These are phyloP conservation scores for Polyodon spathula DNA, from an alignment of 2,113 vertebrate genomes.

Conservation along the genomic window DNA sequence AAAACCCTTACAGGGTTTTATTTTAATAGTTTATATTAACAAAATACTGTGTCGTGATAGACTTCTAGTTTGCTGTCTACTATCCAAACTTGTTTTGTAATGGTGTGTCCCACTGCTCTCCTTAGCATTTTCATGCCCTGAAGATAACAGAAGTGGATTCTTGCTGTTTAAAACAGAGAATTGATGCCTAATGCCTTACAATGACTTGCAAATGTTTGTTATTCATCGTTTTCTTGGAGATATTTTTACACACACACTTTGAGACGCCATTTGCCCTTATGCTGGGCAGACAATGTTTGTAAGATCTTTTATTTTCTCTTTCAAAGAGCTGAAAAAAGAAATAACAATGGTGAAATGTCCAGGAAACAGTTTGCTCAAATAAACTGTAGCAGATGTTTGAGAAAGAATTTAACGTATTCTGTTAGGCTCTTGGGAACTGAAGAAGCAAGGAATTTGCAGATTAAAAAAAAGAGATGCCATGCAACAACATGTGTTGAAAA, in stretches of 20 bases:
- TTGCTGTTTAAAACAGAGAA: neutral
- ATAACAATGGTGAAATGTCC: constrained; percentile 22
- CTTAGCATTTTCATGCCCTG: neutral
- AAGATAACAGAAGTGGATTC: neutral
- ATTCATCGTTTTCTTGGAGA: constrained; percentile 7
- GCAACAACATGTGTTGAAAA: neutral
- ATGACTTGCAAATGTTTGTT: neutral
- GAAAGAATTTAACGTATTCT: constrained; percentile 19
- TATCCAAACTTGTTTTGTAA: constrained; percentile 16
- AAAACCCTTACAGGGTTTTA: constrained; percentile 14
- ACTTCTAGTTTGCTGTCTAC: constrained; percentile 10
- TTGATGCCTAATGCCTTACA: neutral
- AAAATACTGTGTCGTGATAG: constrained; percentile 5
- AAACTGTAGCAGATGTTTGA: constrained; percentile 40
- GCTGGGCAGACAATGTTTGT: constrained; percentile 22
- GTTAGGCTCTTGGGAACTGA: constrained; percentile 32
- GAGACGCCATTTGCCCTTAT: constrained; percentile 14
- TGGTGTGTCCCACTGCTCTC: neutral
- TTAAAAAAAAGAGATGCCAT: constrained; percentile 22
- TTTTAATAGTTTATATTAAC: constrained; percentile 22
- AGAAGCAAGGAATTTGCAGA: constrained; percentile 22
- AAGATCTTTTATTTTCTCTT: constrained; percentile 22
- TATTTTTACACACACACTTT: constrained; percentile 3
- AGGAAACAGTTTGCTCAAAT: constrained; percentile 31
- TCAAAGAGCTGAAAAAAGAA: constrained; percentile 25